Conservation (phyloP, 2,113 vertebrate genomes). For the Mus musculus region DNA sequence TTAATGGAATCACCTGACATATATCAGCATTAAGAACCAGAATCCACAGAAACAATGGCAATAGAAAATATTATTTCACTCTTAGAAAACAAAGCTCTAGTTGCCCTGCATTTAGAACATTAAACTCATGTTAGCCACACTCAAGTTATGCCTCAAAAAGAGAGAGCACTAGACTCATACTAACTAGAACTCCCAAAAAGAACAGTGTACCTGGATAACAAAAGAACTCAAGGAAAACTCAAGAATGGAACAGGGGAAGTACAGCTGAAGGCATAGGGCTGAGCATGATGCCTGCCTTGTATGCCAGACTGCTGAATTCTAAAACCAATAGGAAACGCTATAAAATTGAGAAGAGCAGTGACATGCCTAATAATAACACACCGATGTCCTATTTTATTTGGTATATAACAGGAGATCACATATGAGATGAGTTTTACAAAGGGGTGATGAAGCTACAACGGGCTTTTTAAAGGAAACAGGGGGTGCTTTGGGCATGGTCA, state of each 20-base stretch:
- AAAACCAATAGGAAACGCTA: background rate
- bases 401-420: background rate
- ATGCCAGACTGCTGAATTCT: background rate
- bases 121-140: background rate
- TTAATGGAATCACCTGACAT: background rate
- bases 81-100: background rate
- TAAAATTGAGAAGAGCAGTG: constrained; percentile 20
- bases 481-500: background rate
- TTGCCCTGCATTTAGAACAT: background rate
- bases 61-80: constrained; percentile 9
- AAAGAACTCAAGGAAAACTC: background rate
- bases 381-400: background rate
- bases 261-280: background rate
- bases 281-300: background rate
- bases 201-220: background rate
- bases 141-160: background rate
- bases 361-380: constrained; percentile 44
- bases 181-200: constrained; percentile 5
- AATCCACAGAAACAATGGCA: background rate
- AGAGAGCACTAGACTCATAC: background rate
- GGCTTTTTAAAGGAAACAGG: background rate
- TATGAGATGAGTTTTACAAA: background rate
- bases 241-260: background rate
- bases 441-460: background rate
- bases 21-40: background rate